Percentiles rank a stretch among this genome's conserved stretches.
These are phyloP conservation scores for Spinus pinus DNA, from an alignment of 2,797 vertebrate genomes.

Conservation along the genomic window DNA sequence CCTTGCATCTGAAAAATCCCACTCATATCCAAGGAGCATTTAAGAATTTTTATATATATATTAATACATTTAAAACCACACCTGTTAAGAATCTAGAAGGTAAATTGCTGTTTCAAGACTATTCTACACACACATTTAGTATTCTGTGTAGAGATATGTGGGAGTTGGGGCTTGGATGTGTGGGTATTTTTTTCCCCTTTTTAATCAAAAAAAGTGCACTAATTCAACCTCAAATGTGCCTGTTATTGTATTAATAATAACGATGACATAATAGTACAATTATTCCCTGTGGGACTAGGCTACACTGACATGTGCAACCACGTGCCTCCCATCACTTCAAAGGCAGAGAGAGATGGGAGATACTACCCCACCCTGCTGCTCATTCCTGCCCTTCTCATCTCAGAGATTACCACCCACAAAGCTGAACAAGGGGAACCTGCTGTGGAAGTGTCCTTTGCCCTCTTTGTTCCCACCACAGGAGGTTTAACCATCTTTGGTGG, in stretches of 20 bases:
- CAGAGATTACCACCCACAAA: slow-evolving; percentile 42
- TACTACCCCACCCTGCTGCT: slow-evolving; percentile 7
- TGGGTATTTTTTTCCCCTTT: background rate
- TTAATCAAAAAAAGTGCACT: background rate
- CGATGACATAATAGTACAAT: slow-evolving; percentile 11
- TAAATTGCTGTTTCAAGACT: background rate
- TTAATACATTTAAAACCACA: fast-evolving
- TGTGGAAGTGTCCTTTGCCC: background rate
- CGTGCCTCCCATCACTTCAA: background rate
- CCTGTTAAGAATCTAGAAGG: background rate
- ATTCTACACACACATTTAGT: background rate
- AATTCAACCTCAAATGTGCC: background rate
- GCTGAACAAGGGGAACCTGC: background rate
- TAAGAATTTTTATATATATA: background rate
- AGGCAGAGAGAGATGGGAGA: slow-evolving; percentile 19
- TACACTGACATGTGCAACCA: background rate
- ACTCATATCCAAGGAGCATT: background rate
- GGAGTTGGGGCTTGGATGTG: background rate
- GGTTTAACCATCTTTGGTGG: background rate
- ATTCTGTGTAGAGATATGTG: background rate
- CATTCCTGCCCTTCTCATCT: background rate
- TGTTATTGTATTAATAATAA: background rate
- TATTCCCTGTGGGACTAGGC: background rate
- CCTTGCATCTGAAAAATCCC: background rate
- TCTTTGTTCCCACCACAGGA: background rate